phyloP scores from a whole-genome alignment of 2,888 invertebrate species.

The Tipula lateralis region DNA sequence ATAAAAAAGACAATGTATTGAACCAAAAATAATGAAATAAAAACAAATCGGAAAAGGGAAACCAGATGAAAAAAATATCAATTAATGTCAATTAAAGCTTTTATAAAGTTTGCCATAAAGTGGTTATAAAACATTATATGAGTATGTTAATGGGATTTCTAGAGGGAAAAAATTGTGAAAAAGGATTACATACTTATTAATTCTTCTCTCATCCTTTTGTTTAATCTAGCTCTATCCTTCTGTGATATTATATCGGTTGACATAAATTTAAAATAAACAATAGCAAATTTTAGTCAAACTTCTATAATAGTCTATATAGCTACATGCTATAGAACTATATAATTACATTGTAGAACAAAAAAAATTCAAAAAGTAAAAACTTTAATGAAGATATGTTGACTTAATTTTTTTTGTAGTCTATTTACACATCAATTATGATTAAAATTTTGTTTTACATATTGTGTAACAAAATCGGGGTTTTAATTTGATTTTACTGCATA shows the following conservation, averaged over 20 bases:
- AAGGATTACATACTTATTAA: neutral
- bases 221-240: neutral
- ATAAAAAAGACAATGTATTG: neutral
- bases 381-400: neutral
- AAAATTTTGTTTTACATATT: neutral
- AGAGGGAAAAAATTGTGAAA: neutral
- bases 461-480: neutral
- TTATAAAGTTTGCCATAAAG: neutral
- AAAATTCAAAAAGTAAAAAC: neutral
- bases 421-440: constrained; percentile 21
- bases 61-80: neutral
- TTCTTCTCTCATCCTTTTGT: neutral
- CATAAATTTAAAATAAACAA: constrained; percentile 19
- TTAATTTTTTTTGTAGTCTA: neutral
- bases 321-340: neutral
- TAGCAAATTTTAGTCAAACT: neutral
- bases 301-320: neutral
- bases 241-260: neutral
- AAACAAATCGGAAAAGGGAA: neutral
- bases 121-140: neutral
- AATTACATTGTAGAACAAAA: neutral
- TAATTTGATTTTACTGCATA: neutral
- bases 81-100: constrained; percentile 2
- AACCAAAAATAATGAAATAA: neutral
- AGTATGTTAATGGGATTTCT: neutral